Base-by-base conservation (phyloP, 2,888 invertebrate genomes). In the Corythucha ciliata region DNA sequence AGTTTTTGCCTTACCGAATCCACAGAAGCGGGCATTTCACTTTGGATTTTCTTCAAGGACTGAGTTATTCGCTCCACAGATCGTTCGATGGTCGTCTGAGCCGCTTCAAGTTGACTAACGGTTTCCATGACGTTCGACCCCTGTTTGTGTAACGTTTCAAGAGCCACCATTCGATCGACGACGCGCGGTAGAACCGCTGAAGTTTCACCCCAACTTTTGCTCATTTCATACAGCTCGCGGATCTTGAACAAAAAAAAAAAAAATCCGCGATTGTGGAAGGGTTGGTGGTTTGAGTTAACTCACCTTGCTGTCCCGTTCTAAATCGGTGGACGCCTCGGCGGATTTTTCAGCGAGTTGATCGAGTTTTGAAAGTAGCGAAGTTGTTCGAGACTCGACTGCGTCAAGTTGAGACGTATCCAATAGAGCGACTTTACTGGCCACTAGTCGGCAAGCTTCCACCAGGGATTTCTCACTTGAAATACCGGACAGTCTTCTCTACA, bases 81-180 rank as follows among this genome's bases (percentile, higher is more conserved):
- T 55, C 81, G 79, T 29, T 42, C 27, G 8, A 40, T 12, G 10
- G 20, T 5, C 21, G 77, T 74, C 66, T 90, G 87, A 20, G 83
- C 72, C 2, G 80, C 77, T 66, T 87, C 86, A 32, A 90, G 70
- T 66, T 90, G 88, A 0, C 81, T 78, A 42, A 93, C 70, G 0
- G 89, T 83, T 69, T 84, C 87, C 45, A 82, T 81, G 65, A 91
- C 90, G 68, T 90, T 86, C 59, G 84, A 80, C 53, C 91, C 92
- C 78, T 91, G 89, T 67, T 84, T 83, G 65, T 96, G 94, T 5
- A 96, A 71, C 3, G 81, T 78, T 68, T 90, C 87, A 3, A 96
- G 71, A 2, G 91, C 83, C 61, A 84, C 78, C 75, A 96, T 80
- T 50, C 94, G 77, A 61, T 90, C 85, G 27, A 93, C 76, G 21